Conservation (phyloP, 2,113 vertebrate species). For the Garra rufa region DNA sequence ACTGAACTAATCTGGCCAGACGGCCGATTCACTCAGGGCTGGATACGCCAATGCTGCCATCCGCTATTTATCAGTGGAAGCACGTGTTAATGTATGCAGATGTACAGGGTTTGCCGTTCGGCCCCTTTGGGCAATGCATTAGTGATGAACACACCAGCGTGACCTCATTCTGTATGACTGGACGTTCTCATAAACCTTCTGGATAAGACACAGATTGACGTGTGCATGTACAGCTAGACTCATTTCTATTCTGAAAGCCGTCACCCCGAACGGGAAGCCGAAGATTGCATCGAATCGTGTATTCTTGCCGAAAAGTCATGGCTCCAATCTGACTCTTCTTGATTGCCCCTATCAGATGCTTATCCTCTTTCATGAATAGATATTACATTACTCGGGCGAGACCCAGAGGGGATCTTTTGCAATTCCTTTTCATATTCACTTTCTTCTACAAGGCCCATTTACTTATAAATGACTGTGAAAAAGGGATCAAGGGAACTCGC, state of each 20-base stretch:
- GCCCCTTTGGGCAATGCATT: conserved; percentile 27
- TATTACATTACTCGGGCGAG: conserved; percentile 64
- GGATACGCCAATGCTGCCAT: neutral
- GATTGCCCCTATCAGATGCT: conserved; percentile 62
- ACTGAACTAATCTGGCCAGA: conserved; percentile 34
- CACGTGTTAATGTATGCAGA: conserved; percentile 61
- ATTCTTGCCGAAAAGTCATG: conserved; percentile 31
- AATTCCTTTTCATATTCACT: conserved; percentile 64
- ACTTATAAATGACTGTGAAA: conserved; percentile 62
- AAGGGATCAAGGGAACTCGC: conserved; percentile 41
- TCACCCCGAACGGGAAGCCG: conserved; percentile 2
- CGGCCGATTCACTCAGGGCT: neutral
- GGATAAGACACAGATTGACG: neutral
- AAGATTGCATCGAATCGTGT: conserved; percentile 26
- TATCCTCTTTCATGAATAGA: conserved; percentile 75
- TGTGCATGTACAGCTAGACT: neutral
- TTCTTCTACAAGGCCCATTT: conserved; percentile 63
- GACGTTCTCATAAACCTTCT: conserved; percentile 29
- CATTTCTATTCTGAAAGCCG: conserved; percentile 8
- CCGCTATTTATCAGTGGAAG: conserved; percentile 6
- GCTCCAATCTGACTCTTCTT: conserved; percentile 46
- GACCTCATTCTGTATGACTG: conserved; percentile 32
- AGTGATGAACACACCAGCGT: conserved; percentile 15
- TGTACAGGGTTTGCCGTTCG: neutral
- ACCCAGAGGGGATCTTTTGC: conserved; percentile 59